phyloP scores from a whole-genome alignment of 2,888 invertebrate species.

The Euplexia lucipara region DNA sequence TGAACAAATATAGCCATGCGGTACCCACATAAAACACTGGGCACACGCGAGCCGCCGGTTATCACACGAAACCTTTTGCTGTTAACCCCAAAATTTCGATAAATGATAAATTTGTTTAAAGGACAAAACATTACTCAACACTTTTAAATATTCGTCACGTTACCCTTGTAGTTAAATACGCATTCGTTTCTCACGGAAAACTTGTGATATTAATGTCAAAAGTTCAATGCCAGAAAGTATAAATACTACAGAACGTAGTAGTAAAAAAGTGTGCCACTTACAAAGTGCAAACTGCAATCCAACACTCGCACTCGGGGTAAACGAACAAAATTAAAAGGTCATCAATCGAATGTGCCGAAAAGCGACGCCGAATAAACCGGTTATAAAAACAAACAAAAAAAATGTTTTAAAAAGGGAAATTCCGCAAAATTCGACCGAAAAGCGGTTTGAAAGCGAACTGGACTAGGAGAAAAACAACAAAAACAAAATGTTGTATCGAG shows the following conservation, averaged over 20 bases:
- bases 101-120: conserved; percentile 26
- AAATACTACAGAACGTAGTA: conserved; percentile 28
- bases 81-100: conserved; percentile 21
- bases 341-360: conserved; percentile 65
- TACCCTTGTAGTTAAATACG: conserved; percentile 29
- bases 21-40: conserved; percentile 63
- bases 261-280: conserved; percentile 56
- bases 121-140: conserved; percentile 25
- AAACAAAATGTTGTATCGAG: conserved; percentile 75
- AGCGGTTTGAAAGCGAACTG: conserved; percentile 74
- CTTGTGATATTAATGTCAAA: conserved; percentile 57
- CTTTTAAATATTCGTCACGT: conserved; percentile 39
- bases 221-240: conserved; percentile 58
- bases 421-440: conserved; percentile 73
- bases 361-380: conserved; percentile 69
- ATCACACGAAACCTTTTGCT: conserved; percentile 68
- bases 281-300: conserved; percentile 62
- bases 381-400: conserved; percentile 70
- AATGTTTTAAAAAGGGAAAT: conserved; percentile 68
- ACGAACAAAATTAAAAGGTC: conserved; percentile 64
- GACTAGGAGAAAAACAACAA: conserved; percentile 73
- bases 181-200: conserved; percentile 49
- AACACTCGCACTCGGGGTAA: conserved; percentile 52
- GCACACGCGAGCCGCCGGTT: conserved; percentile 73
- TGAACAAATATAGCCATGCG: conserved; percentile 64